Evolutionary conservation across 2,113 vertebrate genomes (phyloP).

Genomic region (Spea multiplicata): DNA sequence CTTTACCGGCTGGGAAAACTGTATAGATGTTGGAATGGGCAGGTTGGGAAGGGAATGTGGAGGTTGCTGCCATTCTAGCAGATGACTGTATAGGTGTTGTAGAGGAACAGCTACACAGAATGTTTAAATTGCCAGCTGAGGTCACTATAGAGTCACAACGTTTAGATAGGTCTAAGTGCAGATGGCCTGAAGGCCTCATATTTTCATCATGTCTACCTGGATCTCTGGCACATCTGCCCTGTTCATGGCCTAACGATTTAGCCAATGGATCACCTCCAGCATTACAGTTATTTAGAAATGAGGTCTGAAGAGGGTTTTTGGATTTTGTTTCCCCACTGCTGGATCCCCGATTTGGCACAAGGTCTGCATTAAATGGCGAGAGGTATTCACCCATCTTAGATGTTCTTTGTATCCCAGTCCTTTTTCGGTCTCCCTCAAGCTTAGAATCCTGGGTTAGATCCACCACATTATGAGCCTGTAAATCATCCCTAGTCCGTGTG

Average conservation of each 20-base stretch:
- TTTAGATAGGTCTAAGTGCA: constrained; percentile 67
- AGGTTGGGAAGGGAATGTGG: constrained; percentile 66
- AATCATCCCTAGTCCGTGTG: constrained; percentile 67
- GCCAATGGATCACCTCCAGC: constrained; percentile 57
- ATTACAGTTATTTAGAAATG: constrained; percentile 69
- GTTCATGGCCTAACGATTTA: constrained; percentile 69
- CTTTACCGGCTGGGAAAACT: constrained; percentile 72
- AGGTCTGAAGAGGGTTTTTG: constrained; percentile 68
- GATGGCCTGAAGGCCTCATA: constrained; percentile 59
- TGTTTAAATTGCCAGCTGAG: constrained; percentile 66
- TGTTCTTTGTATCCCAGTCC: constrained; percentile 62
- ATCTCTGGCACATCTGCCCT: constrained; percentile 72
- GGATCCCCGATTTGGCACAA: constrained; percentile 54
- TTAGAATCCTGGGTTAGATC: constrained; percentile 79
- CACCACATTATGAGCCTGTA: constrained; percentile 68
- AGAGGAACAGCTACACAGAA: constrained; percentile 73
- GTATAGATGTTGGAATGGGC: constrained; percentile 71
- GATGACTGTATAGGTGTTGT: constrained; percentile 59
- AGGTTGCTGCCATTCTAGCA: constrained; percentile 55
- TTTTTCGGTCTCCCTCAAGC: constrained; percentile 73
- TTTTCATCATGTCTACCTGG: constrained; percentile 68
- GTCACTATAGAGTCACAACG: constrained; percentile 70
- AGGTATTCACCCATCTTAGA: constrained; percentile 60
- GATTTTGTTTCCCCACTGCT: constrained; percentile 65
- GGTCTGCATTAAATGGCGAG: constrained; percentile 65